Base-by-base conservation (phyloP, 2,888 invertebrate species). In the Ochlodes sylvanus region DNA sequence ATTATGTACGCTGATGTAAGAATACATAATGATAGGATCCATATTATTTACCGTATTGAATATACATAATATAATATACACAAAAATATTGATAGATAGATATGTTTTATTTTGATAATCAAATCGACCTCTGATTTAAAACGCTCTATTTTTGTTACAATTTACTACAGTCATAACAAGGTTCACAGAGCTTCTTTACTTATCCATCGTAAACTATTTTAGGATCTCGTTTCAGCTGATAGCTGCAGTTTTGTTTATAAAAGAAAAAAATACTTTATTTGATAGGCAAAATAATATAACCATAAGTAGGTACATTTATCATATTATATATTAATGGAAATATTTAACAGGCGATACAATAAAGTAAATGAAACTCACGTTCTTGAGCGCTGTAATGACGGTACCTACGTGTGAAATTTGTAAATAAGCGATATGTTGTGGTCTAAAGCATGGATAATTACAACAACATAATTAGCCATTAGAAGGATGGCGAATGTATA, bases 281-380 rank as follows among this genome's bases (percentile, higher is more conserved):
- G 27, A 54, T n/a, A 27, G 54, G 12, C 12, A n/a, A 50, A 19
- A 19, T n/a, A 50, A 47, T 15, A 47, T 7, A 47, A 47, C 2
- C 27, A 27, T 5, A 27, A 38, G n/a, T n/a, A n/a, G n/a, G n/a
- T n/a, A n/a, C n/a, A n/a, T n/a, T n/a, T n/a, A n/a, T n/a, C 2
- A 38, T 0, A 38, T 12, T 12, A 10, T 12, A 38, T 38, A 0
- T 38, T 38, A 38, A 7, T 38, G 61, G 55, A 61, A 68, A 34
- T 47, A 38, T n/a, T 64, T 62, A 7, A 21, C 32, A 15, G 5
- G 56, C 15, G 44, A 64, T 50, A 38, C 9, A 38, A 38, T 38
- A 12, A 38, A 38, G 38, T 38, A 38, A 38, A 38, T 38, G 10
- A 9, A 27, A 27, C 27, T 38, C 12, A 12, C 38, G 12, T 12